Conservation (phyloP, 2,113 vertebrate species). For the Oreochromis tanganicae region DNA sequence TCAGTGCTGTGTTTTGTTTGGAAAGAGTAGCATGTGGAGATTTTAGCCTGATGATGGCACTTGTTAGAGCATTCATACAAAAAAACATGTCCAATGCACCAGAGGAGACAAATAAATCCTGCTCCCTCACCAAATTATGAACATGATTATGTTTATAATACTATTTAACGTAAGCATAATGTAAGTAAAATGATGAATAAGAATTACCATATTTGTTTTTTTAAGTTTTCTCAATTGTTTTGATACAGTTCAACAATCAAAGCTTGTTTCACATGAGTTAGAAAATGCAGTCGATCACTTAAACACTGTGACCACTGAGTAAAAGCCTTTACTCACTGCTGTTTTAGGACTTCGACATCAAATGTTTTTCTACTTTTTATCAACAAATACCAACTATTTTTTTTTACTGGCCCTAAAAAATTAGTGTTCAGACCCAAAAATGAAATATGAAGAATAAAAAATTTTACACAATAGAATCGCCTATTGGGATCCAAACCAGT, state of each 20-base stretch:
- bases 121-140: background rate
- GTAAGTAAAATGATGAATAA: background rate
- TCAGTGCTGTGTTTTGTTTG: background rate
- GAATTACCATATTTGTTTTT: background rate
- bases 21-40: background rate
- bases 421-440: background rate
- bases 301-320: background rate
- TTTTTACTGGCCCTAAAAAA: background rate
- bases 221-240: background rate
- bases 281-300: background rate
- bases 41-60: background rate
- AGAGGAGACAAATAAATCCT: background rate
- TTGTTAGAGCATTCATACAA: background rate
- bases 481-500: fast-evolving
- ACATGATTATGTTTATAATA: background rate
- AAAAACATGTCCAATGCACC: background rate
- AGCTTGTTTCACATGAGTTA: background rate
- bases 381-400: background rate
- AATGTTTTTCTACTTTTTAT: background rate
- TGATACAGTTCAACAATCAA: background rate
- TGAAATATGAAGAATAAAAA: fast-evolving
- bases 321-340: background rate
- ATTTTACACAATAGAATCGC: background rate
- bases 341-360: background rate
- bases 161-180: background rate